Evolutionary conservation across 2,888 invertebrate species (phyloP).

Genomic region (Trisateles emortualis): DNA sequence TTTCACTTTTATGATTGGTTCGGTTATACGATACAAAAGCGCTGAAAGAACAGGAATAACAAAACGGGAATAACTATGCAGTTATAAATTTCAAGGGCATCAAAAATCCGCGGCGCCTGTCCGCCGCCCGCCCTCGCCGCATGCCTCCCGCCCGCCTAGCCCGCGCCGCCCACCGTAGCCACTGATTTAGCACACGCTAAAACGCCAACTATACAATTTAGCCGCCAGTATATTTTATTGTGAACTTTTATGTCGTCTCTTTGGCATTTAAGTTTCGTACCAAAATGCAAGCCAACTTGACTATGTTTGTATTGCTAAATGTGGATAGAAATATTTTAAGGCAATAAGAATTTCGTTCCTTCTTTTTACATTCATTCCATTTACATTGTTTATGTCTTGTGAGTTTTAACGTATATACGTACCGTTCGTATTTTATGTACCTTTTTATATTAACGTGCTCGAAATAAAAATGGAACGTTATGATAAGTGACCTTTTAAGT

Average conservation of each 20-base stretch:
- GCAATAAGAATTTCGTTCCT: constrained; percentile 17
- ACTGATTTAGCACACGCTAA: constrained; percentile 60
- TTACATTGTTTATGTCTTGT: constrained; percentile 16
- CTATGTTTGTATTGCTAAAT: constrained; percentile 16
- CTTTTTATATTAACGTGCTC: not conserved
- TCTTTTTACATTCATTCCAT: constrained; percentile 17
- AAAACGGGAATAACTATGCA: constrained; percentile 41
- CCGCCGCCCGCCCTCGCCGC: constrained; percentile 47
- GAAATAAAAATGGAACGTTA: constrained; percentile 1
- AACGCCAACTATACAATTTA: constrained; percentile 52
- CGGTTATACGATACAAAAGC: constrained; percentile 18
- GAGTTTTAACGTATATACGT: constrained; percentile 17
- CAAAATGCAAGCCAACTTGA: constrained; percentile 23
- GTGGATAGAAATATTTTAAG: constrained; percentile 19
- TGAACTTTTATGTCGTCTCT: constrained; percentile 39
- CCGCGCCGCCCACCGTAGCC: constrained; percentile 44
- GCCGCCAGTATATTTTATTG: constrained; percentile 37
- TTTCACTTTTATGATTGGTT: constrained; percentile 18
- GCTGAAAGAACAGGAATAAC: too few species aligned
- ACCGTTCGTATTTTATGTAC: constrained; percentile 12
- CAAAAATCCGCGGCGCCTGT: constrained; percentile 35
- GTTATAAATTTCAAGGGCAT: constrained; percentile 49
- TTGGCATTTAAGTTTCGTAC: constrained; percentile 43
- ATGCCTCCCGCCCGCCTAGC: constrained; percentile 23
- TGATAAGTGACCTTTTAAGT: constrained; percentile 19